phyloP scores from a whole-genome alignment of 2,888 invertebrate species.

The Ypsolopha scabrella region DNA sequence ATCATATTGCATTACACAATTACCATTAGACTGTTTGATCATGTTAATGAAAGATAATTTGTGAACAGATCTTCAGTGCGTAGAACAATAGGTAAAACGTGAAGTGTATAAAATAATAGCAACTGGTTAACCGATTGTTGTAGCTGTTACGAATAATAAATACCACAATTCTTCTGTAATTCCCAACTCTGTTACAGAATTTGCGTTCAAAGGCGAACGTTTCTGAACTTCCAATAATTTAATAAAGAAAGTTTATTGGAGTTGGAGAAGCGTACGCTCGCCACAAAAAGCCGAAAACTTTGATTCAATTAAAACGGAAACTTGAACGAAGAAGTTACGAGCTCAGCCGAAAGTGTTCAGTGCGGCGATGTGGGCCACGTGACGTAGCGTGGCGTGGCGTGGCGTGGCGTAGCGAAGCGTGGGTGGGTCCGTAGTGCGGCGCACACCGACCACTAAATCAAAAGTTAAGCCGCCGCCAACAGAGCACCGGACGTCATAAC shows the following conservation, averaged over 20 bases:
- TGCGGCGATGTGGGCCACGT: conserved; percentile 15
- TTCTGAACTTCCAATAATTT: conserved; percentile 68
- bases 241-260: conserved; percentile 64
- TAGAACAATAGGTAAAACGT: too few species aligned
- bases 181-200: conserved; percentile 43
- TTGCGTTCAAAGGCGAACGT: conserved; percentile 62
- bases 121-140: not conserved
- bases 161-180: conserved; percentile 14
- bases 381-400: conserved; percentile 17
- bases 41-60: too few species aligned
- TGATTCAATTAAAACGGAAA: conserved; percentile 68
- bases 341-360: conserved; percentile 35
- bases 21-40: too few species aligned
- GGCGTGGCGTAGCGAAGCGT: conserved; percentile 15
- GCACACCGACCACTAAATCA: conserved; percentile 31
- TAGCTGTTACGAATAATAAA: not conserved
- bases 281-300: conserved; percentile 69
- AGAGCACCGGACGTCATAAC: conserved; percentile 4
- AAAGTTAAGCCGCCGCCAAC: conserved; percentile 20
- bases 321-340: conserved; percentile 58
- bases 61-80: too few species aligned
- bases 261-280: conserved; percentile 58
- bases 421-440: conserved; percentile 17
- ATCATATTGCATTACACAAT: too few species aligned
- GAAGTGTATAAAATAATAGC: too few species aligned